Base-by-base conservation (phyloP, 2,888 invertebrate genomes). In the Desoria tigrina region DNA sequence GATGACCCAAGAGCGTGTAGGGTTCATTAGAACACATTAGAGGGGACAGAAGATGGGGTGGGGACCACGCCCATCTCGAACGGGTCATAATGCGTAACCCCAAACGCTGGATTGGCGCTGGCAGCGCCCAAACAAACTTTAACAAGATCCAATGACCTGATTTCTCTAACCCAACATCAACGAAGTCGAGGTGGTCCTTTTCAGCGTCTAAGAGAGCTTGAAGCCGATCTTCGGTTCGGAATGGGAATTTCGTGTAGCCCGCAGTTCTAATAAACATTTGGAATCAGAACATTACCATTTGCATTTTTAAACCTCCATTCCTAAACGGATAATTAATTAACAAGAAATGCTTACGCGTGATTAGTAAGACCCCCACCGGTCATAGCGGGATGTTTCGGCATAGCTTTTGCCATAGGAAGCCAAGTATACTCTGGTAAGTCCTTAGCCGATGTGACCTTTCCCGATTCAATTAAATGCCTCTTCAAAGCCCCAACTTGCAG, bases 401-500 rank as follows among this genome's bases (percentile, higher is more conserved):
- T 59, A 11, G 53, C 64, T 42, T 42, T 42, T 9, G 59, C 28
- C 14, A 24, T 39, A 14, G 39, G 49, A 6, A 58, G 32, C n/a
- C 18, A 58, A 2, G 26, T 39, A 1, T 63, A 18, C 42, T 24
- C 16, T 1, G 32, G 24, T 18, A 16, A 26, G 3, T 39, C 14
- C 6, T 6, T 21, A 7, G 16, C 21, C 3, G 23, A 18, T 4
- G 23, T 24, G 6, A 23, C 16, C 23, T 23, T 26, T 6, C 23
- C 23, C 1, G 53, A 54, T 49, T 67, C 66, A 11, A 66, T 51
- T 14, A 71, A 24, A 7, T 59, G 28, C 50, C 57, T 57, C 32
- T 64, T 42, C 18, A 63, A 11, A 21, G 71, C 68, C 14, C 62
- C 68, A 23, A 53, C 57, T 37, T 68, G 63, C 21, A 64, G 55